These are phyloP conservation scores for Pocillopora verrucosa DNA, from an alignment of 64 coral and sea anemone genomes.

Conservation along the genomic window DNA sequence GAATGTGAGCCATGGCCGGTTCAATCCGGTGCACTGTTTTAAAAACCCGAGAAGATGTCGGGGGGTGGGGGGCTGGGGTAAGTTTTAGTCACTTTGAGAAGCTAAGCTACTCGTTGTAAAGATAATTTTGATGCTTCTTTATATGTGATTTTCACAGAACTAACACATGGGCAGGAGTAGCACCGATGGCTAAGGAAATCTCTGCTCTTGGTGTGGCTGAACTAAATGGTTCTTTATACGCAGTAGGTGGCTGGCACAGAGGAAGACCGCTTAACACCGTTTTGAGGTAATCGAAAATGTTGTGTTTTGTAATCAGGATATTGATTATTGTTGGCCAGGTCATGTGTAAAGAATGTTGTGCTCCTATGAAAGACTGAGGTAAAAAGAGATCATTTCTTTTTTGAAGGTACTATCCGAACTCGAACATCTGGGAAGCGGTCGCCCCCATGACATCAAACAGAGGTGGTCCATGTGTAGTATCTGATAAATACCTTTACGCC, in stretches of 20 bases:
- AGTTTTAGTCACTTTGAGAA: too few relatives aligned
- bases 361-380: background rate
- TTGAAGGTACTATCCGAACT: conserved; percentile 66
- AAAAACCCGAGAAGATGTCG: too few relatives aligned
- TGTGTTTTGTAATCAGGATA: background rate
- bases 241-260: conserved; percentile 89
- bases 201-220: conserved; percentile 88
- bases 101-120: too few relatives aligned
- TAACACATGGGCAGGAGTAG: conserved; percentile 88
- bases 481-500: conserved; percentile 71
- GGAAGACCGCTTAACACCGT: conserved; percentile 71
- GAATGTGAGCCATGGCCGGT: too few relatives aligned
- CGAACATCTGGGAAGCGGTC: conserved; percentile 84
- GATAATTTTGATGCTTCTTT: too few relatives aligned
- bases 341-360: background rate
- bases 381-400: background rate
- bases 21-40: too few relatives aligned
- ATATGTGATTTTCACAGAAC: conserved; percentile 3
- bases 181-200: conserved; percentile 85
- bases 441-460: conserved; percentile 63
- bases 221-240: conserved; percentile 72
- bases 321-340: too few relatives aligned
- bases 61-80: too few relatives aligned
- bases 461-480: conserved; percentile 85
- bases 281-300: conserved; percentile 36